Evolutionary conservation across 2,113 vertebrate species (phyloP), one percentile per base, ranked within the genome.

Genomic region (Carassius auratus): DNA sequence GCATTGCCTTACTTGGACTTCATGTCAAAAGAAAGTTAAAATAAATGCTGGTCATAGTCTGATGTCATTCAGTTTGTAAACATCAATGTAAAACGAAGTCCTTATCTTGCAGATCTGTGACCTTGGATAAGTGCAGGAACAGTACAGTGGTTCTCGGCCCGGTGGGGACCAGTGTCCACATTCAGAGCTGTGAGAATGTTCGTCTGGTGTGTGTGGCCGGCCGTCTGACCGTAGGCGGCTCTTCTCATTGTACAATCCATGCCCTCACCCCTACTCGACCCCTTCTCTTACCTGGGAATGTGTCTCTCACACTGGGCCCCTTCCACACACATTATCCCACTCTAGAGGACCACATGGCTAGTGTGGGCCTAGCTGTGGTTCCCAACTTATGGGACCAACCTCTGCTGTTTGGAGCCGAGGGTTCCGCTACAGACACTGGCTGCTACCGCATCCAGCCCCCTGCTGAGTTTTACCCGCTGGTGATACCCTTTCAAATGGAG

Each of bases 261-360:
- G 48, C 92, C 8, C 93, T 99, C 76, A 98, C 97, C 0, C 97
- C 98, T 48, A 97, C 96, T 0, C 94, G 94, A 55, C 98, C 98
- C 7, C 92, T 99, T 78, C 93, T 99, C 68, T 94, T 99, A 5
- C 95, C 95, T 0, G 98, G 98, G 8, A 99, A 99, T 87, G 83
- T 89, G 10, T 92, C 90, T 3, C 90, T 96, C 55, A 97, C 95
- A 17, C 94, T 99, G 85, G 97, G 95, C 26, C 98, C 98, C 57
- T 99, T 96, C 92, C 97, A 99, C 89, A 97, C 96, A 0, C 94
- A 98, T 83, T 99, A 99, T 68, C 97, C 98, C 6, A 94, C 95
- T 94, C 92, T 99, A 64, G 98, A 99, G 90, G 98, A 99, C 73
- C 97, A 99, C 88, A 99, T 99, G 98, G 98, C 95, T 88, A 95